Evolutionary conservation across 2,888 invertebrate genomes (phyloP), one percentile per base, ranked within the genome.

Genomic region (Parascotia fuliginaria): DNA sequence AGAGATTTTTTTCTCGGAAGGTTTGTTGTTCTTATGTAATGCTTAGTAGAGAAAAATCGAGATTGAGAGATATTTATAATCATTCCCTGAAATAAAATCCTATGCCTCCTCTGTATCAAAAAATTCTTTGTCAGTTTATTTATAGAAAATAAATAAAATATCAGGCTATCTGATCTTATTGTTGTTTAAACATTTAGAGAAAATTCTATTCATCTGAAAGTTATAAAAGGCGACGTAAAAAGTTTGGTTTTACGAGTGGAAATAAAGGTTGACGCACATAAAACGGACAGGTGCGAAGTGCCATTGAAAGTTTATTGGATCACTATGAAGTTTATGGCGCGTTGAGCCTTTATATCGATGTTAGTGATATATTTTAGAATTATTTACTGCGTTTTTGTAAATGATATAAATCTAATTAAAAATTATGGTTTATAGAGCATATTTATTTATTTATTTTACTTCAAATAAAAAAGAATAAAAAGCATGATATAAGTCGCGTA

Each of bases 151-250:
- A n/a, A 15, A 32, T 31, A 41, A 41, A 41, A 41, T 12, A 5
- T 15, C 14, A 29, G 1, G 14, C 13, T 16, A 41, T 32, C 27
- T 27, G 27, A 12, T 13, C 6, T 19, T 31, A 9, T 12, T 37
- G 15, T 45, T 37, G 32, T 9, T 14, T 37, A 42, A 39, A 32
- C 43, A 47, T 53, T 49, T 52, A n/a, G 45, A 38, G 24, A 51
- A 46, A 53, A 65, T 22, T 41, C 46, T 41, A 62, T 62, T 59
- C 53, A 66, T 57, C 22, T 16, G 36, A 55, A 50, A 36, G 41
- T 7, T 40, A 11, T 65, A 61, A 56, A 61, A 49, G 50, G 32
- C 40, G 32, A 47, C 43, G 36, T 54, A 60, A 50, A 63, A 52
- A 36, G 16, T 24, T 4, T 14, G 12, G 7, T 15, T 64, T 65